Evolutionary conservation across 2,888 invertebrate species (phyloP), one percentile per base, ranked within the genome.

Genomic region (Rhogogaster chlorosoma): DNA sequence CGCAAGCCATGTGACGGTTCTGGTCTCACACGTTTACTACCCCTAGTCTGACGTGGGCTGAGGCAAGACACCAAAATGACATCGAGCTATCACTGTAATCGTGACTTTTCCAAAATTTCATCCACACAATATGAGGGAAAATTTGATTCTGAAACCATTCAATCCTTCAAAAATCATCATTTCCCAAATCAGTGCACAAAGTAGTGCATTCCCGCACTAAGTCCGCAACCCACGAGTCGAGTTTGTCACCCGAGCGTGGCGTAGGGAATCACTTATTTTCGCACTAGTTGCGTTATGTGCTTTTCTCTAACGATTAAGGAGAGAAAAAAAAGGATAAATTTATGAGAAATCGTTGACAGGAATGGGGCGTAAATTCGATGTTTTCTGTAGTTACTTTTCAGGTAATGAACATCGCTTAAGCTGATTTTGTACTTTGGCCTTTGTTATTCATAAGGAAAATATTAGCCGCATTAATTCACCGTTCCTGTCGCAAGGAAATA

Each of bases 1-100:
- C 89, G 88, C 89, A 88, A 87, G 88, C 88, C 84, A 84, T 78
- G 82, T 64, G 83, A 83, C 70, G 83, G 45, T 71, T 10, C 15
- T 80, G 29, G 36, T 22, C 80, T 38, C 80, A 32, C 61, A 61
- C 80, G 57, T 61, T 61, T 61, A 36, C 53, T 38, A 38, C 15
- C 32, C 9, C 9, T 67, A 32, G 67, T 67, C 67, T 32, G 32
- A 67, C 32, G 26, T 3, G 42, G 45, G 42, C 73, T 45, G 12
- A 22, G 42, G 73, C 42, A 29, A 22, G 6, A 15, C 2, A 53
- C n/a, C 73, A 29, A 71, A 36, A 42, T 42, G 38, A 73, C 73
- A 38, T 73, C 38, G 38, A n/a, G 73, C 29, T 73, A 26, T 73
- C 45, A 26, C 10, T n/a, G 1, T 22, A 26, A 22, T 45, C 4